A percentile compares a stretch with the other conserved stretches of the same genome.
phyloP scores from a whole-genome alignment of 2,113 vertebrate species.

The Illadopsis cleaveri region DNA sequence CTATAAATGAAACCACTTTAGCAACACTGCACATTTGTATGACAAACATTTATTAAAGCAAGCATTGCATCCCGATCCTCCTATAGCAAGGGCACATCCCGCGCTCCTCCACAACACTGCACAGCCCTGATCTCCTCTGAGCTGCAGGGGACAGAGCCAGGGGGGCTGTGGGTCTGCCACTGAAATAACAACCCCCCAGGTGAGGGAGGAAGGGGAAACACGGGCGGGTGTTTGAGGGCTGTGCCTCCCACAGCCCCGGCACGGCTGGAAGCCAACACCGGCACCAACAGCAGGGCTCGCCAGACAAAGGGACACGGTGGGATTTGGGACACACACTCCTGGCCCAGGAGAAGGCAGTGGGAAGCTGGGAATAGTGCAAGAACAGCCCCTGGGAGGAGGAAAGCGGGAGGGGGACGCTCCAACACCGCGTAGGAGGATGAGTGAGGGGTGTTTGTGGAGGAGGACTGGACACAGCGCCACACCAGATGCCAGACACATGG shows the following conservation, averaged over 20 bases:
- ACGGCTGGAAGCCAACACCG: not conserved
- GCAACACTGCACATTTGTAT: not conserved
- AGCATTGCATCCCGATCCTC: not conserved
- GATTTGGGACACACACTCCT: not conserved
- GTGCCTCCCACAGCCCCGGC: too few species aligned
- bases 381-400: fast-evolving
- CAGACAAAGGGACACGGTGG: not conserved
- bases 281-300: not conserved
- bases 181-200: fast-evolving
- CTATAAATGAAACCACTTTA: constrained; percentile 38
- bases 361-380: not conserved
- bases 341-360: not conserved
- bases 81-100: not conserved
- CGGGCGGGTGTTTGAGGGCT: too few species aligned
- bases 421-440: not conserved
- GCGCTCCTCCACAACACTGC: not conserved
- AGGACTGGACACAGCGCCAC: not conserved
- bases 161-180: not conserved
- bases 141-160: not conserved
- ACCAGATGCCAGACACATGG: not conserved
- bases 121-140: not conserved
- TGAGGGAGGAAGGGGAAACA: not conserved
- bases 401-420: not conserved
- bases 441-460: fast-evolving
- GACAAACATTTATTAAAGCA: not conserved